These are phyloP conservation scores for Bufotes viridis DNA, from an alignment of 2,797 vertebrate genomes.

Conservation along the genomic window DNA sequence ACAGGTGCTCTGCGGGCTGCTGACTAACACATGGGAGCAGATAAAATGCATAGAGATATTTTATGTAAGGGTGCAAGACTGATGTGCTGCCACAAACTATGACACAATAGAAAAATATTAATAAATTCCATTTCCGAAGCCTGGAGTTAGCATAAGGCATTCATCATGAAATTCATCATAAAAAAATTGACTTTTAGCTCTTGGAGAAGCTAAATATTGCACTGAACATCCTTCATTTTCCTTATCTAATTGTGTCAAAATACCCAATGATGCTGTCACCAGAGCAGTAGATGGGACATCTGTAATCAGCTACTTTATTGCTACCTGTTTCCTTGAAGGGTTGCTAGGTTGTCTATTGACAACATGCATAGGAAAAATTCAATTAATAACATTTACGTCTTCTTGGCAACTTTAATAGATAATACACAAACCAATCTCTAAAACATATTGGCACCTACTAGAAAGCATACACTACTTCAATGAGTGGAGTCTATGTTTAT, in stretches of 20 bases:
- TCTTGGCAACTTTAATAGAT: slow-evolving; percentile 27
- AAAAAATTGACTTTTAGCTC: slow-evolving; percentile 1
- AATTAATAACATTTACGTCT: background rate
- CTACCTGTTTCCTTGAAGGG: background rate
- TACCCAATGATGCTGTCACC: slow-evolving; percentile 29
- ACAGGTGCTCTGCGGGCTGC: too few species aligned
- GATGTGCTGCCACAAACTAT: background rate
- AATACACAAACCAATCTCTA: background rate
- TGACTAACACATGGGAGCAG: too few species aligned
- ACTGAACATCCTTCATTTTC: slow-evolving; percentile 9
- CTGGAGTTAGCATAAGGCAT: background rate
- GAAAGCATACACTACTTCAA: background rate
- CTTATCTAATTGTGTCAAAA: slow-evolving; percentile 2
- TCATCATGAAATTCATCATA: background rate
- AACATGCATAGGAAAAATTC: background rate
- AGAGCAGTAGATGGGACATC: background rate
- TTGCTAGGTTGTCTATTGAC: slow-evolving; percentile 50
- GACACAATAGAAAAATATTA: background rate
- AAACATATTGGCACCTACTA: background rate
- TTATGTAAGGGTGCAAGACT: background rate
- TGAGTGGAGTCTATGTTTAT: background rate
- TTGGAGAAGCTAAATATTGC: background rate
- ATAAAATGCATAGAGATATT: too few species aligned
- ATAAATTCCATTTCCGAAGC: background rate
- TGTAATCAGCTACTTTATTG: slow-evolving; percentile 22